Evolutionary conservation across 2,797 vertebrate species (phyloP).

Genomic region (Sciaenops ocellatus): DNA sequence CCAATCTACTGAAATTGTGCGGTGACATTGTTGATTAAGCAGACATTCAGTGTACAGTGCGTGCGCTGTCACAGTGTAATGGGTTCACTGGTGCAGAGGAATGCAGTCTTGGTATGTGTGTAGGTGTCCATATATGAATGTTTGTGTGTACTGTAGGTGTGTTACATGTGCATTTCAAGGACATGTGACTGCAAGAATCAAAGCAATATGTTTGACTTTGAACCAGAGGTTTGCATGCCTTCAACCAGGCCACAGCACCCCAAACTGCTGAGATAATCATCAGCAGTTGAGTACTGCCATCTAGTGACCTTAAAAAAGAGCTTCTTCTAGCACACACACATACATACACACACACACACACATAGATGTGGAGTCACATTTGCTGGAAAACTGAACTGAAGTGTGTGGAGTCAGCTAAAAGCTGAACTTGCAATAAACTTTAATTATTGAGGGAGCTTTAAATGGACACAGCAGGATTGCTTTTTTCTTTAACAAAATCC

Average conservation of each 20-base stretch:
- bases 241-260: background rate
- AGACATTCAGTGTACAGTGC: constrained; percentile 41
- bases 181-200: constrained; percentile 38
- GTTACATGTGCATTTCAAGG: constrained; percentile 25
- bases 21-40: constrained; percentile 77
- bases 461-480: constrained; percentile 41
- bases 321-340: background rate
- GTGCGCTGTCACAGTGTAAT: constrained; percentile 41
- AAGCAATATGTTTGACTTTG: constrained; percentile 57
- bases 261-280: constrained; percentile 38
- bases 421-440: constrained; percentile 29
- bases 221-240: constrained; percentile 43
- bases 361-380: background rate
- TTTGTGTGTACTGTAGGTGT: constrained; percentile 2
- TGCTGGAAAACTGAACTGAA: constrained; percentile 23
- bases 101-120: constrained; percentile 28
- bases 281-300: constrained; percentile 70
- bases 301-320: constrained; percentile 61
- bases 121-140: background rate
- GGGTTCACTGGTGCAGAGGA: constrained; percentile 49
- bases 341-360: background rate
- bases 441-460: constrained; percentile 28
- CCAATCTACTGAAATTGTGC: constrained; percentile 66
- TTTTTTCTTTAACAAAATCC: constrained; percentile 8
- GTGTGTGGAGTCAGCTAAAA: constrained; percentile 9